Evolutionary conservation across 2,888 invertebrate species (phyloP).

Genomic region (Zaprionus obscuricornis): DNA sequence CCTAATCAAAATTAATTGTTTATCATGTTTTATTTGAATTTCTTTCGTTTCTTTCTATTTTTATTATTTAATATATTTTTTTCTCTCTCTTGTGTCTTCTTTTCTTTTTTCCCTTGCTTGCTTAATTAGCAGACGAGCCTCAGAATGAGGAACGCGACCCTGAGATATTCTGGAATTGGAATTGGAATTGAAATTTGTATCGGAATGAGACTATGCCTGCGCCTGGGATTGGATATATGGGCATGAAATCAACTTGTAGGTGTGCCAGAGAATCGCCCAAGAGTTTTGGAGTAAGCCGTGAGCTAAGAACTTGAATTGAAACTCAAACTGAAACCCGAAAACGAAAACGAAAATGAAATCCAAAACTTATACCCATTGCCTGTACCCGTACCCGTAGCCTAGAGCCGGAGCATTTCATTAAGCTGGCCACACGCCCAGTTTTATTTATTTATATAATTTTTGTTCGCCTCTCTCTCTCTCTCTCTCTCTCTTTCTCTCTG

Average conservation of each 20-base stretch:
- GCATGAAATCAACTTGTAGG: too few species aligned
- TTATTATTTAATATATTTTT: constrained; percentile 26
- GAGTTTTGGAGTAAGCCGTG: constrained; percentile 34
- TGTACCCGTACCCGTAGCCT: neutral
- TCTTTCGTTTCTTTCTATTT: constrained; percentile 44
- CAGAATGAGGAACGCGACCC: constrained; percentile 37
- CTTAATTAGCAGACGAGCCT: constrained; percentile 72
- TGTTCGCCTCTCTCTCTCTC: constrained; percentile 4
- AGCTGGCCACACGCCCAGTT: constrained; percentile 68
- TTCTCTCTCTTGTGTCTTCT: constrained; percentile 24
- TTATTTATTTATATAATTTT: constrained; percentile 36
- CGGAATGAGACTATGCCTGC: neutral
- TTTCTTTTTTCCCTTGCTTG: constrained; percentile 36
- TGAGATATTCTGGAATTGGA: constrained; percentile 28
- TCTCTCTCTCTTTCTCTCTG: constrained; percentile 8
- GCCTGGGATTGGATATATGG: constrained; percentile 27
- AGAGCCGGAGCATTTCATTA: constrained; percentile 44
- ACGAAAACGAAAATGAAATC: too few species aligned
- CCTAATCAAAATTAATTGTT: constrained; percentile 81
- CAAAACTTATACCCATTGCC: too few species aligned
- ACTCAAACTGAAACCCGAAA: too few species aligned
- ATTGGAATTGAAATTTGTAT: neutral
- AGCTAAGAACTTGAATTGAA: too few species aligned
- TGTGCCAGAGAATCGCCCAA: constrained; percentile 54
- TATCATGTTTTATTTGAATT: constrained; percentile 75